A percentile compares a stretch with the other conserved stretches of the same genome.
These are phyloP conservation scores for Propithecus deckenii DNA, from an alignment of 2,797 vertebrate genomes.

Conservation along the genomic window DNA sequence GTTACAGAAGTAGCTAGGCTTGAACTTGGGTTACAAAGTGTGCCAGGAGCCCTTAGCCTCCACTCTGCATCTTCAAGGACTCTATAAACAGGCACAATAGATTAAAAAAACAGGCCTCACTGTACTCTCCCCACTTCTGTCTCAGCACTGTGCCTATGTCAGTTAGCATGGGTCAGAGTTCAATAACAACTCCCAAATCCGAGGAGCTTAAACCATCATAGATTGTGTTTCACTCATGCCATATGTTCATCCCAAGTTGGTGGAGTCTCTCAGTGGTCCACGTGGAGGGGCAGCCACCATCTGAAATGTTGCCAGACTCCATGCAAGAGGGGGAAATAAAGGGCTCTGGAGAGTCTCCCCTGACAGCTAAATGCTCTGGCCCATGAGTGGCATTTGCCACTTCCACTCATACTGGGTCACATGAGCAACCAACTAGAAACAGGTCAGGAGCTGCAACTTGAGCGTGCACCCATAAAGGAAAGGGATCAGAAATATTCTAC, in stretches of 20 bases:
- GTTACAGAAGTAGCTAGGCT: background rate
- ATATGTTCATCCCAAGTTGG: background rate
- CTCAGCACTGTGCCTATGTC: background rate
- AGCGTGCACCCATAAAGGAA: background rate
- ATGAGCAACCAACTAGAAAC: background rate
- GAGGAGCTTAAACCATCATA: background rate
- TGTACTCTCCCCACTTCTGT: background rate
- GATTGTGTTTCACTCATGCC: background rate
- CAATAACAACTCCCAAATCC: background rate
- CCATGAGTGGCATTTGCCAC: background rate
- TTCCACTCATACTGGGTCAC: background rate
- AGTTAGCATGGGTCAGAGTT: background rate
- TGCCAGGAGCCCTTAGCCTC: background rate
- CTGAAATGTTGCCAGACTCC: background rate
- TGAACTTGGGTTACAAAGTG: background rate
- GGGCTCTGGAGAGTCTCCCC: background rate
- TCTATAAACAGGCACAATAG: background rate
- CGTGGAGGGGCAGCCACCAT: background rate
- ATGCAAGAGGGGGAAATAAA: background rate
- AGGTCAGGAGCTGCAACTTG: background rate
- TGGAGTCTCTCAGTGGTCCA: background rate
- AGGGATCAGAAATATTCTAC: background rate
- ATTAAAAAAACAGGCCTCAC: background rate
- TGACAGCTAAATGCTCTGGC: background rate
- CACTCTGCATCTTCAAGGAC: too few species aligned